These are phyloP conservation scores for Zoanthus sociatus DNA, from an alignment of 92 coral and sea anemone genomes.

Conservation along the genomic window DNA sequence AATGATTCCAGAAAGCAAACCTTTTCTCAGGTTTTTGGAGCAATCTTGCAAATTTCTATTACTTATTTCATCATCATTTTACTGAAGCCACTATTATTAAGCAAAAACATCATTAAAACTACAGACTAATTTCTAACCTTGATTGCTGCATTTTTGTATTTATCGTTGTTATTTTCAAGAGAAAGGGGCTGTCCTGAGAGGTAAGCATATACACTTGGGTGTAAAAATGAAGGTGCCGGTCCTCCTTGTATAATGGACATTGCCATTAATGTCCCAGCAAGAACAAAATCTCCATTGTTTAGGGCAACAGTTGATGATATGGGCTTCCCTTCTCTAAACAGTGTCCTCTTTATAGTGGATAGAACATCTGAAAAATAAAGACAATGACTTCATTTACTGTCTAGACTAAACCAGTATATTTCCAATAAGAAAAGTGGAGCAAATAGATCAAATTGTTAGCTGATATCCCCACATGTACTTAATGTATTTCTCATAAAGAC, in stretches of 20 bases:
- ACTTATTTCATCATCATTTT: conserved; percentile 33
- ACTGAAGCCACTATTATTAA: conserved; percentile 31
- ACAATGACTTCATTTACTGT: conserved; percentile 20
- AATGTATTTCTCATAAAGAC: conserved; percentile 23
- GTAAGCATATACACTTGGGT: conserved; percentile 30
- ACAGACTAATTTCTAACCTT: conserved; percentile 40
- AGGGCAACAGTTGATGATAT: conserved; percentile 37
- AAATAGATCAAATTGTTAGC: conserved; percentile 22
- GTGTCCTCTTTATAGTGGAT: conserved; percentile 31
- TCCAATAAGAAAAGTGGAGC: conserved; percentile 33
- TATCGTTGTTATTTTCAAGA: conserved; percentile 27
- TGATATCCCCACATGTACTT: conserved; percentile 30
- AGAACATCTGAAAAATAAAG: conserved; percentile 33
- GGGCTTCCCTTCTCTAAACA: conserved; percentile 37
- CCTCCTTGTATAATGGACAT: conserved; percentile 35
- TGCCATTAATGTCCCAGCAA: conserved; percentile 32
- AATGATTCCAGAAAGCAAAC: conserved; percentile 32
- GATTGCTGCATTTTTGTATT: conserved; percentile 31
- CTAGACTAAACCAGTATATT: conserved; percentile 30
- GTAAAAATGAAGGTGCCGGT: conserved; percentile 33
- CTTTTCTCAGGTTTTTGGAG: conserved; percentile 25
- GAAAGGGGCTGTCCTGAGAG: conserved; percentile 43
- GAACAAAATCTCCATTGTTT: conserved; percentile 36
- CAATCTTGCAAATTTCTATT: conserved; percentile 29
- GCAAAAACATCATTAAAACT: conserved; percentile 28